phyloP scores from a whole-genome alignment of 2,888 invertebrate genomes.

The Diabrotica balteata region DNA sequence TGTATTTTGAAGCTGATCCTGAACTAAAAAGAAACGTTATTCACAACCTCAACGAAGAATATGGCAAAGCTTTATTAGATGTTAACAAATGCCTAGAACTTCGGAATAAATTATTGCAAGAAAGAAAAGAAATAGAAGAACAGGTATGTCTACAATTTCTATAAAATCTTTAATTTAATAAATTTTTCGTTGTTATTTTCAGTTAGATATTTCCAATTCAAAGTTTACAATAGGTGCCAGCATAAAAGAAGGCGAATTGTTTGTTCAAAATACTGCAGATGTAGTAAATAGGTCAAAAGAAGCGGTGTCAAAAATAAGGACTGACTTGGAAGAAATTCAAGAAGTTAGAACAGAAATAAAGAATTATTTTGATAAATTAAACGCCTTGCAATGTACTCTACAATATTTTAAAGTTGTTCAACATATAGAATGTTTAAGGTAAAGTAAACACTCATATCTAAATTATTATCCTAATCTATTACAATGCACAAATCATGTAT shows the following conservation, averaged over 20 bases:
- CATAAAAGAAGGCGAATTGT: slow-evolving; percentile 60
- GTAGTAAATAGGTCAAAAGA: slow-evolving; percentile 62
- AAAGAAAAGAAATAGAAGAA: slow-evolving; percentile 59
- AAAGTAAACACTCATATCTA: not conserved
- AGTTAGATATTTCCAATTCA: slow-evolving; percentile 66
- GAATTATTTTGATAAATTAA: slow-evolving; percentile 66
- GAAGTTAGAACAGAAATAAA: slow-evolving; percentile 65
- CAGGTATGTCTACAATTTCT: slow-evolving; percentile 51
- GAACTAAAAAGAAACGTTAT: slow-evolving; percentile 57
- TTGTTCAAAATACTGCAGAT: slow-evolving; percentile 61
- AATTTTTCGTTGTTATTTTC: slow-evolving; percentile 27
- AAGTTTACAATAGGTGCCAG: slow-evolving; percentile 68
- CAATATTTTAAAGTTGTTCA: slow-evolving; percentile 75
- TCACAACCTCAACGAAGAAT: slow-evolving; percentile 63
- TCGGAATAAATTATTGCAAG: slow-evolving; percentile 56
- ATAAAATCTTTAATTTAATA: too few relatives aligned
- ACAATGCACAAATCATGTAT: too few relatives aligned
- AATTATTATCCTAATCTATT: too few relatives aligned
- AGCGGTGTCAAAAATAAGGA: slow-evolving; percentile 61
- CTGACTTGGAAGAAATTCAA: slow-evolving; percentile 60
- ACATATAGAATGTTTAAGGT: slow-evolving; percentile 48
- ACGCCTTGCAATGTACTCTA: slow-evolving; percentile 64
- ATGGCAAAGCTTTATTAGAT: slow-evolving; percentile 64
- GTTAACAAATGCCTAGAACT: slow-evolving; percentile 64
- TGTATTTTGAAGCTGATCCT: slow-evolving; percentile 22